Conservation (phyloP, 2,888 invertebrate genomes). For the Mythimna lalbum region DNA sequence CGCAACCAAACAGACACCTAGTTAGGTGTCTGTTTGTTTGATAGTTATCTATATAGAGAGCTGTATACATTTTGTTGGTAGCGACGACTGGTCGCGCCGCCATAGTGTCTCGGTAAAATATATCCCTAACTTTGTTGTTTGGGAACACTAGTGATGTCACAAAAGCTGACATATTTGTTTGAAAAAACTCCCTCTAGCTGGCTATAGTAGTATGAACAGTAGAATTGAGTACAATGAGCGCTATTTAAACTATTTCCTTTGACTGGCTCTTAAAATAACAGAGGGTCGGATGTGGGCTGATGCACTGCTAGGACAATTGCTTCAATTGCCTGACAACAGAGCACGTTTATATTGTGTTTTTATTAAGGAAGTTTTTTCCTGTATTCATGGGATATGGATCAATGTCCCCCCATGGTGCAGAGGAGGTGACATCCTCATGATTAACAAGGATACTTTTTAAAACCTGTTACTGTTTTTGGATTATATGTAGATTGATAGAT, state of each 20-base stretch:
- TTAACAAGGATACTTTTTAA: too few species aligned
- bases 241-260: conserved; percentile 51
- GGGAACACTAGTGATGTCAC: too few species aligned
- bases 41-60: too few species aligned
- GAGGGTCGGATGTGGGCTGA: conserved; percentile 47
- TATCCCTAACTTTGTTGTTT: not conserved
- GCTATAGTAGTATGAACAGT: conserved; percentile 5
- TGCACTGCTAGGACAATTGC: conserved; percentile 34
- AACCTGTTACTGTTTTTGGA: too few species aligned
- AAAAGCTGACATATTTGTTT: not conserved
- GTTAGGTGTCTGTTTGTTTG: too few species aligned
- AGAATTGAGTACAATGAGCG: conserved; percentile 33
- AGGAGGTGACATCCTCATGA: too few species aligned
- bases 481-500: too few species aligned
- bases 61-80: too few species aligned
- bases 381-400: not conserved
- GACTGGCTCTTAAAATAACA: conserved; percentile 31
- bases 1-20: too few species aligned
- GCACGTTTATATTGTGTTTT: not conserved
- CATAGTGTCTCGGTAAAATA: too few species aligned
- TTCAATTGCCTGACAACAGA: conserved; percentile 45
- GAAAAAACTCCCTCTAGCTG: not conserved
- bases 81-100: too few species aligned
- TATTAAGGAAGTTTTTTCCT: not conserved
- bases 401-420: too few species aligned